Base-by-base conservation (phyloP, 2,888 invertebrate genomes). In the Xylocampa areola region DNA sequence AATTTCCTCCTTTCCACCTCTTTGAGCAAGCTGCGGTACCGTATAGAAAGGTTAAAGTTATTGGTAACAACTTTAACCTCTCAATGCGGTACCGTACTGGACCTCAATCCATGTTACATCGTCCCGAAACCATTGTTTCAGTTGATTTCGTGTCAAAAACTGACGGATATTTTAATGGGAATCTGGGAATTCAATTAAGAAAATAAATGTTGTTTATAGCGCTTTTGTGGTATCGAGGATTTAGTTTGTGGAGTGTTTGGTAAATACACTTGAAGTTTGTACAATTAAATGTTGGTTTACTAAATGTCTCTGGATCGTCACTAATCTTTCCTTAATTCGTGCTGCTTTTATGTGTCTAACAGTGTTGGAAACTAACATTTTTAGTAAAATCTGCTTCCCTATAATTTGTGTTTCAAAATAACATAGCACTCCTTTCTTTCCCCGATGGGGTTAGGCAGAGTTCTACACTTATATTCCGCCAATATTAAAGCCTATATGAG, bases 151-250 rank as follows among this genome's bases (percentile, higher is more conserved):
- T 16, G 25, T 11, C 19, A 14, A 39, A 44, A 32, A 3, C 7
- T 39, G 11, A 23, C 27, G 17, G 16, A 39, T 1, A 37, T 17
- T 39, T 55, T 19, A 19, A 33, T 53, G 27, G 17, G 33, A 21
- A 30, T 35, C 35, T 23, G 23, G 37, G 23, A 51, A 25, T 32
- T 53, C 23, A 39, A 49, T 64, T 33, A 21, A 21, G 33, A 43
- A 66, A 37, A 37, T 27, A 17, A 21, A 50, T 37, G 8, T 25
- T 45, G 29, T 37, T 44, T 19, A 23, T 13, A 23, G 5, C 55
- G 37, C 4, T 39, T n/a, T 48, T 17, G 33, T 48, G 14, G 41
- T 44, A 25, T 13, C 13, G 23, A 33, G 19, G 36, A 39, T 32
- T 49, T 35, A 17, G 39, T 49, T 44, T 29, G 14, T 19, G n/a